Evolutionary conservation across 2,113 vertebrate genomes (phyloP), one percentile per base, ranked within the genome.

Genomic region (Morone chrysops): DNA sequence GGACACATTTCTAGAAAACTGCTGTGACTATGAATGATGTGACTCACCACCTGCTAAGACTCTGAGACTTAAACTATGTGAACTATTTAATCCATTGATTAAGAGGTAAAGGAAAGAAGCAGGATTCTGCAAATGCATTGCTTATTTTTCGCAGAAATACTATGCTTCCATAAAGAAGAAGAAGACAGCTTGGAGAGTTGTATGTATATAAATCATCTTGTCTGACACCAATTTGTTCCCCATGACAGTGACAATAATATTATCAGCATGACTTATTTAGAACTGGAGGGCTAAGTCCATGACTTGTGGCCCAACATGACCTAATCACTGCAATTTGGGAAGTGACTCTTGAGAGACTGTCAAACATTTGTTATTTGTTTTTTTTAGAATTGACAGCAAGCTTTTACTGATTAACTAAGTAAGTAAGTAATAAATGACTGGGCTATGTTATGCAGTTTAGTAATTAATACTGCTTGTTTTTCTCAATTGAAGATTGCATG

Each of bases 151-250:
- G 1, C 41, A 47, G 40, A 47, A 57, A 53, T 53, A 1, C 14
- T 16, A 14, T 22, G 40, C 31, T 3, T 18, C 36, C 12, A 54
- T 25, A 25, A 25, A 25, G 48, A 20, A 56, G 40, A n/a, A n/a
- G n/a, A n/a, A n/a, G 17, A 74, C 4, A 40, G 31, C 0, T 8
- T 1, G 5, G 3, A 38, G 8, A 13, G 17, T 70, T 8, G 14
- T 7, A 20, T 6, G 4, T 40, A 38, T 1, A 70, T 8, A 38
- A 25, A 22, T 54, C 10, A 40, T 12, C 18, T 41, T 41, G 36
- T n/a, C 41, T 38, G 51, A 47, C 12, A 67, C 62, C 51, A 57
- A 47, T 67, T 57, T 77, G 22, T 76, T 67, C 22, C 40, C 56
- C 25, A 31, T 67, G 22, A 48, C 43, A 48, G 53, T 48, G 53